Conservation (phyloP, 2,113 vertebrate genomes). For the Agelaius tricolor region DNA sequence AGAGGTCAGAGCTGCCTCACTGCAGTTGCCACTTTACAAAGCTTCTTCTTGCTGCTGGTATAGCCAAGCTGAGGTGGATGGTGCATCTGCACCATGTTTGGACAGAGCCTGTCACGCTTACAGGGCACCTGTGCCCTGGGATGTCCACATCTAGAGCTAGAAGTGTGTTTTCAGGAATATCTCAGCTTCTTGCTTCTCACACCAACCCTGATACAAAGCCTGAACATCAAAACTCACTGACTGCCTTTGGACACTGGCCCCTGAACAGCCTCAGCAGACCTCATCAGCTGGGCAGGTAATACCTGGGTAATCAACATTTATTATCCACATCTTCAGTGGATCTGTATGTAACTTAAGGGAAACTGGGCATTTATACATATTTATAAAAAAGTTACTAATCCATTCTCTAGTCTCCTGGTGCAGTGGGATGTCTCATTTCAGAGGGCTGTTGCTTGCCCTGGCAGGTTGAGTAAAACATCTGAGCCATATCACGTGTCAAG, state of each 20-base stretch:
- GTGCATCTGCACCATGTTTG: not conserved
- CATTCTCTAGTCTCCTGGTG: not conserved
- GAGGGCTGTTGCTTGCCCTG: not conserved
- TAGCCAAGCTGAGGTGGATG: not conserved
- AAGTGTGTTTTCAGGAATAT: not conserved
- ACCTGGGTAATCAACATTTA: not conserved
- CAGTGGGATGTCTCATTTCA: not conserved
- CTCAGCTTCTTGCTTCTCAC: not conserved
- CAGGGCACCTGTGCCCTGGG: not conserved
- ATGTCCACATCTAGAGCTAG: not conserved
- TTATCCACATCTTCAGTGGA: not conserved
- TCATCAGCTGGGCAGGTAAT: not conserved
- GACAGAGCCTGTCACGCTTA: not conserved
- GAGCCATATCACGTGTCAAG: not conserved
- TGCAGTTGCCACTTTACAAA: not conserved
- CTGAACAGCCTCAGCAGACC: not conserved
- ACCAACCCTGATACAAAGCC: not conserved
- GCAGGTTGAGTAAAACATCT: not conserved
- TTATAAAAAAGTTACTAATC: not conserved
- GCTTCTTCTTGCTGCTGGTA: not conserved
- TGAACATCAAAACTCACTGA: not conserved
- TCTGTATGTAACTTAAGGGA: not conserved
- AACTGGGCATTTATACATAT: not conserved
- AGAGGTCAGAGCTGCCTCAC: not conserved
- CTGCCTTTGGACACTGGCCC: not conserved